Percentiles rank a stretch among this genome's conserved stretches.
phyloP scores from a whole-genome alignment of 2,113 vertebrate species.

The Sphaerodactylus townsendi region DNA sequence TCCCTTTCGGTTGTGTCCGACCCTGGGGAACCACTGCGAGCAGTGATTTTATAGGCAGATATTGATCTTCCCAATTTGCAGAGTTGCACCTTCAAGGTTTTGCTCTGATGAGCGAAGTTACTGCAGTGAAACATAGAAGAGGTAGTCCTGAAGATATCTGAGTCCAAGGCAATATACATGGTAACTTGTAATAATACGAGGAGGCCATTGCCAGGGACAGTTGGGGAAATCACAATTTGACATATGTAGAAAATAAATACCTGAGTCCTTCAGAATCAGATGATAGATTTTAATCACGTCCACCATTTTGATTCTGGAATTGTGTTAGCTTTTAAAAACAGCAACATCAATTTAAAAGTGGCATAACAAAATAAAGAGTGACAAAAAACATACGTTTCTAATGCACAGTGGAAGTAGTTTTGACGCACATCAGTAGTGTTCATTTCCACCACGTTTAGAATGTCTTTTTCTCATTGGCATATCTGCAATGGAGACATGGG shows the following conservation, averaged over 20 bases:
- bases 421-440: slow-evolving; percentile 7
- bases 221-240: background rate
- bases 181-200: too few relatives aligned
- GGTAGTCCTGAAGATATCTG: too few relatives aligned
- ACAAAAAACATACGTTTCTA: background rate
- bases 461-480: too few relatives aligned
- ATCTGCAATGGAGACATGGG: too few relatives aligned
- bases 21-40: too few relatives aligned
- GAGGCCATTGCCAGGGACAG: background rate
- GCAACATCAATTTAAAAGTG: background rate
- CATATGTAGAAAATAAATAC: background rate
- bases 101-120: too few relatives aligned
- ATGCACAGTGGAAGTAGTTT: background rate
- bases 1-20: too few relatives aligned
- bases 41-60: too few relatives aligned
- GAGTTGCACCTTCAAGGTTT: too few relatives aligned
- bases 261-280: slow-evolving; percentile 30
- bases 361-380: background rate
- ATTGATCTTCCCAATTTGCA: too few relatives aligned
- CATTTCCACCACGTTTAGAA: slow-evolving; percentile 35
- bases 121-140: too few relatives aligned
- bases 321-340: background rate
- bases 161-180: too few relatives aligned
- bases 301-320: slow-evolving; percentile 29
- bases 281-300: slow-evolving; percentile 58